A percentile compares a stretch with the other conserved stretches of the same genome.
phyloP scores from a whole-genome alignment of 2,113 vertebrate genomes.

The Cairina moschata region DNA sequence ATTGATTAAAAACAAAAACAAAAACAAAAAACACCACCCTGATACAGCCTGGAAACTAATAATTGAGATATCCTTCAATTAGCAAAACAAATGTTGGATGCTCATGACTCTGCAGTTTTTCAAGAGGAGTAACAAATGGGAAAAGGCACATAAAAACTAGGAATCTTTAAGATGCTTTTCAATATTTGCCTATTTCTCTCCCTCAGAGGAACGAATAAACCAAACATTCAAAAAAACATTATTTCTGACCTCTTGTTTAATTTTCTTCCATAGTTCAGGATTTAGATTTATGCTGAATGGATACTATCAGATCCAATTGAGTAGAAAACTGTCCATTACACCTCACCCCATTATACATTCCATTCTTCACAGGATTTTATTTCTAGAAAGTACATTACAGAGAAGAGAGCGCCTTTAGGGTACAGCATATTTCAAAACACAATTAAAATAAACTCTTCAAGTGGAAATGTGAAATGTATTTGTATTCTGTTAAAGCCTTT shows the following conservation, averaged over 20 bases:
- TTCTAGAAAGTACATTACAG: slow-evolving; percentile 41
- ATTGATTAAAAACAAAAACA: not conserved
- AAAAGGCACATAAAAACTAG: not conserved
- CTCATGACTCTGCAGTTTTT: not conserved
- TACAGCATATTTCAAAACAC: slow-evolving; percentile 72
- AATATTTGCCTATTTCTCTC: not conserved
- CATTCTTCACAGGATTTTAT: slow-evolving; percentile 57
- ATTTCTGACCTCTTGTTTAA: not conserved
- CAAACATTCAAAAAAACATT: not conserved
- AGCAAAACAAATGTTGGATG: not conserved
- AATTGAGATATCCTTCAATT: not conserved
- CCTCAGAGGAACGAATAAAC: not conserved
- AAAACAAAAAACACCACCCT: not conserved
- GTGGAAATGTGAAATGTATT: slow-evolving; percentile 74
- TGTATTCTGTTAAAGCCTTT: slow-evolving; percentile 72
- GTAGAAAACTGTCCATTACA: slow-evolving; percentile 39
- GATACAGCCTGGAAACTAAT: not conserved
- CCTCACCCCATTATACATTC: not conserved
- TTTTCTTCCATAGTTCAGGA: not conserved
- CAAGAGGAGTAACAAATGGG: not conserved
- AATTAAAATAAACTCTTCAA: slow-evolving; percentile 79
- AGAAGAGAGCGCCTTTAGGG: slow-evolving; percentile 50
- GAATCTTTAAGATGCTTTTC: not conserved
- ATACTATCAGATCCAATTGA: not conserved
- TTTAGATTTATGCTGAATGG: not conserved